phyloP scores from a whole-genome alignment of 2,797 vertebrate genomes.

The Myripristis murdjan region DNA sequence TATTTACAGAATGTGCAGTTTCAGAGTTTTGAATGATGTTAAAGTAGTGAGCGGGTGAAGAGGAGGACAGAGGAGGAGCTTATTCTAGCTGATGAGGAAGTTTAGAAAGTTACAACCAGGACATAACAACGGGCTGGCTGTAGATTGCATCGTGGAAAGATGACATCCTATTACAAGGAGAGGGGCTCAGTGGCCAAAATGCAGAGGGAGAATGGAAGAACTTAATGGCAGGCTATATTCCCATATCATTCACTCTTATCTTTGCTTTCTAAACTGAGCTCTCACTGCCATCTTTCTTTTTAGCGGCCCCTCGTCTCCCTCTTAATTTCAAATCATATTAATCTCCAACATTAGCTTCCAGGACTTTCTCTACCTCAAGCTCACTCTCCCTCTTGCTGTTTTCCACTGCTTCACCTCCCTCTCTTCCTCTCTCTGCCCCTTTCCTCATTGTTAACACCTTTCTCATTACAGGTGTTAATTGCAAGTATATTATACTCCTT shows the following conservation, averaged over 20 bases:
- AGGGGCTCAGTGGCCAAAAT: neutral
- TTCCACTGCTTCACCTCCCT: neutral
- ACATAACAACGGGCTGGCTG: no score
- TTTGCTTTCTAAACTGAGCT: slow-evolving; percentile 11
- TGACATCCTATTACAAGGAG: neutral
- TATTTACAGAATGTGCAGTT: no score
- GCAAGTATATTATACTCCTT: slow-evolving; percentile 63
- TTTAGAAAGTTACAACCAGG: slow-evolving; percentile 40
- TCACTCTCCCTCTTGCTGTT: slow-evolving; percentile 7
- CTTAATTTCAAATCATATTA: neutral
- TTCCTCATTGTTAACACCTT: slow-evolving; percentile 61
- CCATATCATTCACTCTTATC: slow-evolving; percentile 9
- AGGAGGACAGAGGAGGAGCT: no score
- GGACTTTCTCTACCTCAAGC: slow-evolving; percentile 16
- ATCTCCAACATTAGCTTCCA: neutral
- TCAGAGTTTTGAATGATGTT: no score
- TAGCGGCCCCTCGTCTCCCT: slow-evolving; percentile 21
- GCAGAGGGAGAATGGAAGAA: neutral
- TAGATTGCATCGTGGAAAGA: slow-evolving; percentile 16
- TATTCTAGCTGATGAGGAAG: slow-evolving; percentile 20
- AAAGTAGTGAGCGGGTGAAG: no score
- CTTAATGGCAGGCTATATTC: neutral
- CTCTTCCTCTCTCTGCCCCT: neutral
- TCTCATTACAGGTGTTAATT: slow-evolving; percentile 77
- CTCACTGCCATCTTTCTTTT: slow-evolving; percentile 17